A percentile compares a stretch with the other conserved stretches of the same genome.
Conservation (phyloP, 2,113 vertebrate species). For the Gasterosteus nipponicus region DNA sequence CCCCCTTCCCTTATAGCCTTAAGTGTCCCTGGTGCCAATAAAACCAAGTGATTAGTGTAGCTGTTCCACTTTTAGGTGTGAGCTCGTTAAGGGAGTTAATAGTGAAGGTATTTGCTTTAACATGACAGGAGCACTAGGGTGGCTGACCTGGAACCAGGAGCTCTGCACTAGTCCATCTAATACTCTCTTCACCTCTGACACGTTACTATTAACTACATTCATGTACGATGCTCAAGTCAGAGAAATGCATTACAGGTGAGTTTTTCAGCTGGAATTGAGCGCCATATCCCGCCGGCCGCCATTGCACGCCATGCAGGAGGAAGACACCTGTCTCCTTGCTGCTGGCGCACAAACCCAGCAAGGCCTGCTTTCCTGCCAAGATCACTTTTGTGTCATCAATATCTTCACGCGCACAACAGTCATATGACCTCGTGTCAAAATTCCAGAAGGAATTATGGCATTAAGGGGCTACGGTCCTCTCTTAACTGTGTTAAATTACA, state of each 20-base stretch:
- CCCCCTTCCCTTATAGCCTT: slow-evolving; percentile 27
- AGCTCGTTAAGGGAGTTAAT: slow-evolving; percentile 83
- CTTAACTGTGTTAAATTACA: slow-evolving; percentile 20
- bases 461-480: neutral
- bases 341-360: slow-evolving; percentile 28
- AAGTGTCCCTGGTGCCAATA: slow-evolving; percentile 65
- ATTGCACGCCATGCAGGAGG: neutral
- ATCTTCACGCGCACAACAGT: slow-evolving; percentile 23
- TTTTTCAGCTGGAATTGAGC: neutral
- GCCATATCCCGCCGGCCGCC: neutral
- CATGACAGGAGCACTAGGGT: slow-evolving; percentile 75
- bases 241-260: slow-evolving; percentile 10
- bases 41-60: slow-evolving; percentile 82
- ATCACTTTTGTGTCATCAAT: slow-evolving; percentile 30
- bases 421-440: slow-evolving; percentile 19
- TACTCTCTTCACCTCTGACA: neutral
- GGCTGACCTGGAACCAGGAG: slow-evolving; percentile 32
- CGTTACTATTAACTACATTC: neutral
- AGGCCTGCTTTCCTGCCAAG: slow-evolving; percentile 29
- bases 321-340: slow-evolving; percentile 30
- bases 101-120: slow-evolving; percentile 82
- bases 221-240: neutral
- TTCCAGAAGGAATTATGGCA: neutral
- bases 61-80: slow-evolving; percentile 82
- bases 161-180: slow-evolving; percentile 18